A percentile compares a stretch with the other conserved stretches of the same genome.
phyloP scores from a whole-genome alignment of 2,113 vertebrate species.

The Bagarius yarrelli region DNA sequence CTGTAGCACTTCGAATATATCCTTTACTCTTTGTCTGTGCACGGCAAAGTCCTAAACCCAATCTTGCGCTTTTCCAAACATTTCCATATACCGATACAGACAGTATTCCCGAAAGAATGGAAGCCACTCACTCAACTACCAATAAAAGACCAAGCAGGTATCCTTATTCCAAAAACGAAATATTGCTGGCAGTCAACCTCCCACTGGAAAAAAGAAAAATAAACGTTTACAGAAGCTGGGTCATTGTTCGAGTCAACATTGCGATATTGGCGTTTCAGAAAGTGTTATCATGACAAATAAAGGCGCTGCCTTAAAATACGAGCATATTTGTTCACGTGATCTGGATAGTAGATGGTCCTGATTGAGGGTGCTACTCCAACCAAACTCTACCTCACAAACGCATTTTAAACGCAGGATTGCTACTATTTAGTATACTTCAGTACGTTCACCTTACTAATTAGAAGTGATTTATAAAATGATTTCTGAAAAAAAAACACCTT shows the following conservation, averaged over 20 bases:
- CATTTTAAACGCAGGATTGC: conserved; percentile 72
- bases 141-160: conserved; percentile 91
- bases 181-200: conserved; percentile 77
- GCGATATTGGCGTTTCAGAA: conserved; percentile 80
- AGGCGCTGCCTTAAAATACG: conserved; percentile 91
- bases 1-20: conserved; percentile 86
- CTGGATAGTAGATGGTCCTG: conserved; percentile 76
- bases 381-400: conserved; percentile 76
- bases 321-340: conserved; percentile 98
- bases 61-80: conserved; percentile 96
- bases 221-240: conserved; percentile 63
- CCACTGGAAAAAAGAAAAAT: conserved; percentile 61
- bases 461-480: not conserved
- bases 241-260: conserved; percentile 76
- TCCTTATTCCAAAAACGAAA: conserved; percentile 74
- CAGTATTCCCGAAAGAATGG: conserved; percentile 98
- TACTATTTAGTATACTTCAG: conserved; percentile 7
- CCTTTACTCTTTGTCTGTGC: conserved; percentile 98
- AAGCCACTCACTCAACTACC: conserved; percentile 92
- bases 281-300: conserved; percentile 93
- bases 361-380: conserved; percentile 80
- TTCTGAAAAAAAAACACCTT: not conserved
- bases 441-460: conserved; percentile 12
- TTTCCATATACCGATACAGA: conserved; percentile 90
- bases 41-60: conserved; percentile 96